These are phyloP conservation scores for Tachycineta bicolor DNA, from an alignment of 2,113 vertebrate genomes.

Conservation along the genomic window DNA sequence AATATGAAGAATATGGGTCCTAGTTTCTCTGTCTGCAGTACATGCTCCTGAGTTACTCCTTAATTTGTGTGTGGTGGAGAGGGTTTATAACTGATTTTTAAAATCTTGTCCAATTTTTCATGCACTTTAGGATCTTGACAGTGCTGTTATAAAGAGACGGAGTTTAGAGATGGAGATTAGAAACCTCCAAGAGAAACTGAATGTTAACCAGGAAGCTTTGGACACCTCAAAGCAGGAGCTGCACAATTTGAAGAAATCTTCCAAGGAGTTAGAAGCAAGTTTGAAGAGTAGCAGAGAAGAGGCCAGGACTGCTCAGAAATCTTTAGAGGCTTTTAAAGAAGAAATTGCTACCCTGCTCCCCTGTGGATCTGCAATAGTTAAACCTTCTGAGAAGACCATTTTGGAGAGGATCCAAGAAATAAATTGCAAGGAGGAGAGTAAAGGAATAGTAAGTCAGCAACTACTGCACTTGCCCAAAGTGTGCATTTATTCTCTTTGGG, in stretches of 20 bases:
- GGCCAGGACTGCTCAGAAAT: constrained; percentile 46
- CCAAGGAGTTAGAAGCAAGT: constrained; percentile 72
- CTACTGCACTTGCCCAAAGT: not conserved
- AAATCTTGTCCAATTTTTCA: not conserved
- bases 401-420: constrained; percentile 75
- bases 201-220: constrained; percentile 74
- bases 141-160: constrained; percentile 57
- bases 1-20: not conserved
- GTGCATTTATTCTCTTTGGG: not conserved
- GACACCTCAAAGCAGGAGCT: constrained; percentile 75
- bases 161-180: constrained; percentile 77
- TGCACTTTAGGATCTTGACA: constrained; percentile 79
- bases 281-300: constrained; percentile 72
- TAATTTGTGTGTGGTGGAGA: not conserved
- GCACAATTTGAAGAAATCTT: constrained; percentile 71
- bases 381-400: constrained; percentile 71
- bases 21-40: not conserved
- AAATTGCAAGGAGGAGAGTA: constrained; percentile 62
- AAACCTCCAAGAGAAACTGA: constrained; percentile 75
- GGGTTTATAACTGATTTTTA: not conserved
- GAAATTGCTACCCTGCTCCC: constrained; percentile 72
- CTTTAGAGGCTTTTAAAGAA: constrained; percentile 73
- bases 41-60: not conserved
- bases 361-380: not conserved
- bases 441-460: constrained; percentile 65